These are phyloP conservation scores for Polyploca ridens DNA, from an alignment of 2,888 invertebrate genomes.

Conservation along the genomic window DNA sequence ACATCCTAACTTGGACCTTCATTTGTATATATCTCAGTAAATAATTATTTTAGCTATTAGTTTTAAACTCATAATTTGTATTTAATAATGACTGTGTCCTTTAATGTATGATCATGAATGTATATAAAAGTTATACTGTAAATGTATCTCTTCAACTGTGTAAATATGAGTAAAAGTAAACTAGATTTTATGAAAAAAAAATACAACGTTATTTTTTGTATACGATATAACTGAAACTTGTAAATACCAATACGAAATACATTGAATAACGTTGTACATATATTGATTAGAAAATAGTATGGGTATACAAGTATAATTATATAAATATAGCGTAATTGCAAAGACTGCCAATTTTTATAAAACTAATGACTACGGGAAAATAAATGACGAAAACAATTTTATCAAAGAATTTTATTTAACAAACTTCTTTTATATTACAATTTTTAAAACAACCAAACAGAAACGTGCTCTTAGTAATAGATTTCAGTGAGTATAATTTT, in stretches of 20 bases:
- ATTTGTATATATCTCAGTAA: not conserved
- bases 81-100: conserved; percentile 15
- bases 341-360: conserved; percentile 64
- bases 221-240: too few relatives aligned
- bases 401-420: conserved; percentile 73
- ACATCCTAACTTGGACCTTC: not conserved
- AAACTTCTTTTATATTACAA: conserved; percentile 64
- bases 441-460: conserved; percentile 51
- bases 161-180: not conserved
- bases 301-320: conserved; percentile 18
- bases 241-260: too few relatives aligned
- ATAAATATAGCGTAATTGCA: conserved; percentile 17
- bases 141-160: not conserved
- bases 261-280: not conserved
- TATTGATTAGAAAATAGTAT: conserved; percentile 6
- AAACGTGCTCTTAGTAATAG: conserved; percentile 68
- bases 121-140: too few relatives aligned
- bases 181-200: too few relatives aligned
- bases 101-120: too few relatives aligned
- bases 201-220: too few relatives aligned
- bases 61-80: conserved; percentile 9
- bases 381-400: conserved; percentile 59
- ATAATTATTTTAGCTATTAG: not conserved
- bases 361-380: conserved; percentile 24
- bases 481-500: conserved; percentile 51